These are phyloP conservation scores for Mechanitis messenoides DNA, from an alignment of 2,888 invertebrate genomes.

Conservation along the genomic window DNA sequence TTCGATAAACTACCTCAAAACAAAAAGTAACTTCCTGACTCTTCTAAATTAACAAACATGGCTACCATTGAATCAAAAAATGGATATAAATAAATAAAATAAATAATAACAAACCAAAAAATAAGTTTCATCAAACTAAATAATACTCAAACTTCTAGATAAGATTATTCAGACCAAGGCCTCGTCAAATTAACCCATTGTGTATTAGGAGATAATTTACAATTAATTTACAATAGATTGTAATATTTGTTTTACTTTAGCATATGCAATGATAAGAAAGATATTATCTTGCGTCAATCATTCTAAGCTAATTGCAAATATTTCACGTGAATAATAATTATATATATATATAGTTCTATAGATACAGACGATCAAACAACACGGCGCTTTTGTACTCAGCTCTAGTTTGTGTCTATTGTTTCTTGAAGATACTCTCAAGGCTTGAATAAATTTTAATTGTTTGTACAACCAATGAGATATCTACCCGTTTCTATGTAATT, in stretches of 20 bases:
- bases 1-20: no score
- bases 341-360: conserved; percentile 4
- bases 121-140: no score
- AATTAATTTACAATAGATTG: conserved; percentile 18
- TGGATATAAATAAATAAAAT: no score
- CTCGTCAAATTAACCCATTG: background rate
- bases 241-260: conserved; percentile 19
- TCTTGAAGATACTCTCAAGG: conserved; percentile 4
- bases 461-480: background rate
- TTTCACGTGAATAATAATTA: conserved; percentile 16
- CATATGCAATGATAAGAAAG: conserved; percentile 17
- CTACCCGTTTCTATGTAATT: background rate
- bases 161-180: no score
- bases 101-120: no score
- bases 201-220: conserved; percentile 14
- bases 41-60: no score
- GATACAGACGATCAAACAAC: no score
- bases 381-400: conserved; percentile 1
- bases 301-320: conserved; percentile 34
- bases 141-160: no score
- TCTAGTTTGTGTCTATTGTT: conserved; percentile 13
- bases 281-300: conserved; percentile 41
- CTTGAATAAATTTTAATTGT: conserved; percentile 1
- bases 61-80: no score
- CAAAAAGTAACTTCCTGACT: no score